Conservation (phyloP, 2,797 vertebrate genomes). For the Tapirus indicus region DNA sequence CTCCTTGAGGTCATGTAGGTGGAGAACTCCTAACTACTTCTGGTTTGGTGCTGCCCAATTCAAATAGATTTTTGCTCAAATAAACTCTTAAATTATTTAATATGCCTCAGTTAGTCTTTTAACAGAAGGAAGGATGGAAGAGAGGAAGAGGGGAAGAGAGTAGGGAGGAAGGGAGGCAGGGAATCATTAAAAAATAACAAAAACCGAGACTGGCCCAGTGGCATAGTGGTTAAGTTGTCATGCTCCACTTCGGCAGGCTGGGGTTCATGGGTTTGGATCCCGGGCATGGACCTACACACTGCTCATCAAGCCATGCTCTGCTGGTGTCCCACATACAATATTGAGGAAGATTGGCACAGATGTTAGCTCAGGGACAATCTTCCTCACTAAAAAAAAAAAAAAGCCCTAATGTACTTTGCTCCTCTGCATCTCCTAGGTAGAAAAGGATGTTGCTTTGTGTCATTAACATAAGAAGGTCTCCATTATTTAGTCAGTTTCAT, state of each 20-base stretch:
- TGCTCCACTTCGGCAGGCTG: too few relatives aligned
- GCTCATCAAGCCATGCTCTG: too few relatives aligned
- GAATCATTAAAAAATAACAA: not conserved
- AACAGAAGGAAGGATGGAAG: not conserved
- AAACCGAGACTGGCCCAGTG: not conserved
- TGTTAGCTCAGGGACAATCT: too few relatives aligned
- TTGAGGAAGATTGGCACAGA: too few relatives aligned
- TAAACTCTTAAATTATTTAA: not conserved
- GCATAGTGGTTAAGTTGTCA: too few relatives aligned
- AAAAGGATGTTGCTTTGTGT: not conserved
- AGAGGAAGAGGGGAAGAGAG: too few relatives aligned
- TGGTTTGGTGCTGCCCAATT: not conserved
- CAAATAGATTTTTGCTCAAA: not conserved
- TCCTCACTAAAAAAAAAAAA: not conserved
- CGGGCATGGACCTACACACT: too few relatives aligned
- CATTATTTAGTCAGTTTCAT: slow-evolving; percentile 47
- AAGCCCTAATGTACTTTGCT: not conserved
- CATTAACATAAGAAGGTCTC: not conserved
- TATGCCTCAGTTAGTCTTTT: not conserved
- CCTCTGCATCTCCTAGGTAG: not conserved
- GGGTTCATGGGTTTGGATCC: too few relatives aligned
- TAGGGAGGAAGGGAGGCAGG: rapidly evolving
- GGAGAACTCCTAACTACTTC: not conserved
- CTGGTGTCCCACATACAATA: too few relatives aligned
- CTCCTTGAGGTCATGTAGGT: not conserved